phyloP scores from a whole-genome alignment of 2,888 invertebrate species.

The Quadroppia sp. region DNA sequence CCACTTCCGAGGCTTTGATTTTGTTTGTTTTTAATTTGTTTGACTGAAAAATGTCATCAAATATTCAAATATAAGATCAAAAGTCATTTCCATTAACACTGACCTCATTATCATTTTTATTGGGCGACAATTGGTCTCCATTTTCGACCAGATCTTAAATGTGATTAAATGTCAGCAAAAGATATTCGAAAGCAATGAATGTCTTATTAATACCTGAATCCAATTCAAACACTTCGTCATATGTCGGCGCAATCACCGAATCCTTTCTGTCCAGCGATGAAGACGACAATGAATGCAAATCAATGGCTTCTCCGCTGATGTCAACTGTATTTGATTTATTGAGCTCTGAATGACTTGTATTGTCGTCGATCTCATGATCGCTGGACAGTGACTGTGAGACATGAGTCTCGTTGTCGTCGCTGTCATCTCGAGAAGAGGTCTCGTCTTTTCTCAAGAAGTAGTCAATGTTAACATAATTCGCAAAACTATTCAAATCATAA shows the following conservation, averaged over 20 bases:
- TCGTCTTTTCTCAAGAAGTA: conserved; percentile 63
- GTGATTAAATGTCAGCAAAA: neutral
- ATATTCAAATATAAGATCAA: no score
- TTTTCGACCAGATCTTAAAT: neutral
- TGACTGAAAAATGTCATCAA: no score
- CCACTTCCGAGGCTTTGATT: conserved; percentile 60
- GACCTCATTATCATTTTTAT: neutral
- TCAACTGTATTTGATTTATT: neutral
- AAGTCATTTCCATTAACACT: neutral
- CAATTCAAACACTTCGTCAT: conserved; percentile 41
- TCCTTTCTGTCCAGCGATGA: conserved; percentile 3
- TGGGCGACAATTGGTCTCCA: neutral
- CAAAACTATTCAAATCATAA: conserved; percentile 40
- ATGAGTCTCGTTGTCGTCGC: conserved; percentile 46
- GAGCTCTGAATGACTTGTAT: conserved; percentile 30
- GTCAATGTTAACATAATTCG: conserved; percentile 82
- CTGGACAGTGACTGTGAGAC: conserved; percentile 45
- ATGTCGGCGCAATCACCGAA: conserved; percentile 25
- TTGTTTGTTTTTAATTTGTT: neutral
- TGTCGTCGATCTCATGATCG: conserved; percentile 46
- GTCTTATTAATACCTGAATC: neutral
- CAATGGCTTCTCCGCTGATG: neutral
- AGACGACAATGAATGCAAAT: neutral
- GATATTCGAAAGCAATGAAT: neutral
- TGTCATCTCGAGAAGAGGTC: conserved; percentile 41